Evolutionary conservation across 2,888 invertebrate genomes (phyloP), one percentile per base, ranked within the genome.

Genomic region (Malthinus seriepunctatus): DNA sequence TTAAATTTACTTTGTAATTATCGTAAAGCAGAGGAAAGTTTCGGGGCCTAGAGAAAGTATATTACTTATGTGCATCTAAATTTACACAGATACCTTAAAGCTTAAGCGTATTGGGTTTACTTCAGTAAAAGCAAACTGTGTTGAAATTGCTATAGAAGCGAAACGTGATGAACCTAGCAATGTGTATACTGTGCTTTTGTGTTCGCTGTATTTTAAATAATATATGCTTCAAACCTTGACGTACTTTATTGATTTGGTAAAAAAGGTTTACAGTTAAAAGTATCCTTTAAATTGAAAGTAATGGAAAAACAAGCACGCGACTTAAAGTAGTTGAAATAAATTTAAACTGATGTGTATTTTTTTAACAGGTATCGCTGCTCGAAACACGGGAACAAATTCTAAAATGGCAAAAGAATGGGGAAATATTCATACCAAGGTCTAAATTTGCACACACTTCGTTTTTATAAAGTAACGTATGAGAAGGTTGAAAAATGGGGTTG

Each of bases 141-240:
- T 37, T 53, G 52, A 58, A 58, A 58, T 52, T 52, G 57, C 57
- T 49, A 34, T 52, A 35, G 48, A 58, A 58, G 57, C 52, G 49
- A 42, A 57, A 53, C 57, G 57, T 58, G 56, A 56, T 51, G 47
- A 51, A 38, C 51, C 46, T 51, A 46, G 56, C 50, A 56, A 56
- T 56, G 49, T 51, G 46, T 56, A 51, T 51, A 33, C 34, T 51
- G 51, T 39, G 56, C 51, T 56, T 56, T 53, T 56, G 46, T 52
- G 56, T 51, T 56, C 51, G 23, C 51, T 51, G 51, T 56, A 51
- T 51, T 51, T 56, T 51, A 51, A 46, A 51, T 56, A 56, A 56
- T 51, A 56, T 56, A 51, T 37, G 45, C 51, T 56, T 51, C 23
- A 46, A 56, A 56, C 51, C 51, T 46, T 51, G 56, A 56, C 34